Conservation (phyloP, 2,113 vertebrate genomes). For the Sebastes schlegelii region DNA sequence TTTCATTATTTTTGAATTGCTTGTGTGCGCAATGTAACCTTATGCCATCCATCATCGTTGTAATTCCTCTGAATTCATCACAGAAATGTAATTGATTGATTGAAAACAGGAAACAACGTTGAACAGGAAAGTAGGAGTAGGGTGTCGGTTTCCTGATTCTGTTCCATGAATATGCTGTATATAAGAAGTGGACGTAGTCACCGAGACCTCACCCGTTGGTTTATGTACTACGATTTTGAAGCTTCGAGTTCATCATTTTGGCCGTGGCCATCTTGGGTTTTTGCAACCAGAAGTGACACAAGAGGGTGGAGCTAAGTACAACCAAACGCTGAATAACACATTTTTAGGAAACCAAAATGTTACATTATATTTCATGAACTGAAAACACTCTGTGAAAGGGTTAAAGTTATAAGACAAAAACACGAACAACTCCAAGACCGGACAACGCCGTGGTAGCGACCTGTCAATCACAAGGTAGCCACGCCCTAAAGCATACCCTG, state of each 20-base stretch:
- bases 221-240: no score
- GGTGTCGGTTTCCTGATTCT: conserved; percentile 14
- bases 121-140: not conserved
- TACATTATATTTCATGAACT: not conserved
- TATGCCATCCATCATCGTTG: conserved; percentile 1
- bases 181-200: not conserved
- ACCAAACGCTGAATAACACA: not conserved
- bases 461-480: not conserved
- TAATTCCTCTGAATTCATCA: conserved; percentile 38
- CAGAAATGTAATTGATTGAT: not conserved
- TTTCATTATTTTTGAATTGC: conserved; percentile 39
- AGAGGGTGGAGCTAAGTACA: not conserved
- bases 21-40: conserved; percentile 23
- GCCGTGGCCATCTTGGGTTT: not conserved
- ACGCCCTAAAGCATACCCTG: not conserved
- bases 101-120: conserved; percentile 1
- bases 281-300: not conserved
- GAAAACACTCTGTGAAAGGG: not conserved
- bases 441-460: not conserved
- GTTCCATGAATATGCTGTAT: not conserved
- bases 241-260: no score
- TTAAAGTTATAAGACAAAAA: not conserved
- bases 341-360: not conserved
- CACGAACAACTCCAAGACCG: not conserved
- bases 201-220: no score